These are phyloP conservation scores for Ceriagrion tenellum DNA, from an alignment of 2,888 invertebrate species.

Conservation along the genomic window DNA sequence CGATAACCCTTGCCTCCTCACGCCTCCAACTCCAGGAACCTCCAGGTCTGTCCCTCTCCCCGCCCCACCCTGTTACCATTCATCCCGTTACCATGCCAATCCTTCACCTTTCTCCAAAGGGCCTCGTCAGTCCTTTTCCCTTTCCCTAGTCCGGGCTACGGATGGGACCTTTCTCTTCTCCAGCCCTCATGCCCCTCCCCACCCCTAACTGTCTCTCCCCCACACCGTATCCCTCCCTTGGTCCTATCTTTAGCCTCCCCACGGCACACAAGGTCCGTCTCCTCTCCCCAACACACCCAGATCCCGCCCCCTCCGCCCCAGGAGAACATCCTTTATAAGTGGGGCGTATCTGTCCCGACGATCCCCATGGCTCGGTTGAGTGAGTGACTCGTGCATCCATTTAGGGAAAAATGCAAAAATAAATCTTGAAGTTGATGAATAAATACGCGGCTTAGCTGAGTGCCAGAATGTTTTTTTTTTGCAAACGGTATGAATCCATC, in stretches of 20 bases:
- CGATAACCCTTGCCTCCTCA: not conserved
- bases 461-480: too few relatives aligned
- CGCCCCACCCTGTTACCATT: not conserved
- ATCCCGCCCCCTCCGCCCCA: not conserved
- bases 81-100: not conserved
- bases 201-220: not conserved
- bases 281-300: too few relatives aligned
- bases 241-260: not conserved
- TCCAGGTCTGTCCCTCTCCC: not conserved
- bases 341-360: not conserved
- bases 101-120: not conserved
- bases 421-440: too few relatives aligned
- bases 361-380: not conserved
- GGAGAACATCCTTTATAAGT: not conserved
- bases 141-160: not conserved
- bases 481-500: too few relatives aligned
- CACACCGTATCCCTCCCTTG: not conserved
- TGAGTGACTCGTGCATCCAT: too few relatives aligned
- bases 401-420: too few relatives aligned
- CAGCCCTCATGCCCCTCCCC: not conserved
- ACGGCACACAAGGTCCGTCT: not conserved
- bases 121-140: not conserved
- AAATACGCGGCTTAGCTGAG: too few relatives aligned
- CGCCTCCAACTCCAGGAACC: not conserved
- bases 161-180: not conserved